A percentile compares a stretch with the other conserved stretches of the same genome.
Evolutionary conservation across 2,888 invertebrate species (phyloP).

Genomic region (Slavum lentiscoides): DNA sequence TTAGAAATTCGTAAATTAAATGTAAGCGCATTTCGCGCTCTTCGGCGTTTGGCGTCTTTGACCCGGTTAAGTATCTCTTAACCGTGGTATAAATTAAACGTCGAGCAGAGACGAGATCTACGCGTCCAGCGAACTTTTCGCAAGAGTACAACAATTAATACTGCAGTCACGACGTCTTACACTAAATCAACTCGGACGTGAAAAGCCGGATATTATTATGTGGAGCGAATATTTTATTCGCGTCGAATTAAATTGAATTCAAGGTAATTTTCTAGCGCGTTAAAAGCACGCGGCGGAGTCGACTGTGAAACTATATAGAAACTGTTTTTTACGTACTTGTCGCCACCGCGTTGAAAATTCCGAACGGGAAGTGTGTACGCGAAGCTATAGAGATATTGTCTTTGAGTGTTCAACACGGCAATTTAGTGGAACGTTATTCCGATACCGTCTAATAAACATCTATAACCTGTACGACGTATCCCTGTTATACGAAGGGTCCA

Average conservation of each 20-base stretch:
- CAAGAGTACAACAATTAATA: background rate
- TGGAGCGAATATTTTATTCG: no score
- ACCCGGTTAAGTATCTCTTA: constrained; percentile 23
- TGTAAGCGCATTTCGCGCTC: background rate
- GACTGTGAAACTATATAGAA: background rate
- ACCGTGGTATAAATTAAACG: constrained; percentile 31
- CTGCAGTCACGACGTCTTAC: background rate
- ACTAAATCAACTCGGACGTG: background rate
- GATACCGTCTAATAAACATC: background rate
- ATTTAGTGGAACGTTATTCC: background rate
- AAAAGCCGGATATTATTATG: background rate
- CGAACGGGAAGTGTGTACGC: constrained; percentile 5
- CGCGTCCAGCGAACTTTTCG: background rate
- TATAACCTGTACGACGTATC: background rate
- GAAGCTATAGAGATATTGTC: background rate
- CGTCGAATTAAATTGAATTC: no score
- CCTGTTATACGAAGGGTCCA: background rate
- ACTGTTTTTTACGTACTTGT: background rate
- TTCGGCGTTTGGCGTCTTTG: background rate
- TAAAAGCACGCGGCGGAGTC: background rate
- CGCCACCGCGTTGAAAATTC: background rate
- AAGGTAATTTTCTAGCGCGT: background rate
- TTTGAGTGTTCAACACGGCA: constrained; percentile 11
- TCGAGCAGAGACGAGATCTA: background rate
- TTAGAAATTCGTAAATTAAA: constrained; percentile 1